A percentile compares a stretch with the other conserved stretches of the same genome.
phyloP scores from a whole-genome alignment of 2,113 vertebrate genomes.

The Sander vitreus region DNA sequence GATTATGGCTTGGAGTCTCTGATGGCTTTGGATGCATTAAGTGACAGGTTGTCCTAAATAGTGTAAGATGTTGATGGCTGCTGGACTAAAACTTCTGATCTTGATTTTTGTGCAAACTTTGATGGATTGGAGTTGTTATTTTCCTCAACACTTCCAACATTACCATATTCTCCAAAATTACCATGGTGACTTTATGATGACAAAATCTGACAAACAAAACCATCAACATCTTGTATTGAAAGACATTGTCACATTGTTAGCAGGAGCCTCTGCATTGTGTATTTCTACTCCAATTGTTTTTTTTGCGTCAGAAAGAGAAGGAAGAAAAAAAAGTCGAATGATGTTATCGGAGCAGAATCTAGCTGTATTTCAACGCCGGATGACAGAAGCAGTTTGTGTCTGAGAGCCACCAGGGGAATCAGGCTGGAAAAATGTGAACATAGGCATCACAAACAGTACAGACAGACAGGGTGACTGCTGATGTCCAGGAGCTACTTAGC shows the following conservation, averaged over 20 bases:
- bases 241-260: slow-evolving; percentile 44
- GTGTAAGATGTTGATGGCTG: not conserved
- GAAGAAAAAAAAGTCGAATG: slow-evolving; percentile 12
- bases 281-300: slow-evolving; percentile 28
- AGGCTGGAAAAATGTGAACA: slow-evolving; percentile 48
- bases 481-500: slow-evolving; percentile 71
- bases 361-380: slow-evolving; percentile 34
- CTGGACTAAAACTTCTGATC: slow-evolving; percentile 21
- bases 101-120: slow-evolving; percentile 5
- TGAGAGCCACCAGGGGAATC: slow-evolving; percentile 45
- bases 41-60: slow-evolving; percentile 1
- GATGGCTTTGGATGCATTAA: slow-evolving; percentile 19
- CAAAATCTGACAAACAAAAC: slow-evolving; percentile 43
- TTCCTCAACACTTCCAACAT: not conserved
- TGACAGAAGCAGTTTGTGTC: slow-evolving; percentile 56
- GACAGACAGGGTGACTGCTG: slow-evolving; percentile 46
- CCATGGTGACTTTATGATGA: slow-evolving; percentile 24
- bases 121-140: slow-evolving; percentile 10
- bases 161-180: not conserved
- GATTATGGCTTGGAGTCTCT: slow-evolving; percentile 37
- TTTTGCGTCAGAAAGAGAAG: slow-evolving; percentile 3
- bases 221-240: slow-evolving; percentile 27
- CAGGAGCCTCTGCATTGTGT: slow-evolving; percentile 33
- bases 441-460: slow-evolving; percentile 32
- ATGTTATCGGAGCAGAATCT: slow-evolving; percentile 36